These are phyloP conservation scores for Gobius niger DNA, from an alignment of 2,113 vertebrate genomes.

Conservation along the genomic window DNA sequence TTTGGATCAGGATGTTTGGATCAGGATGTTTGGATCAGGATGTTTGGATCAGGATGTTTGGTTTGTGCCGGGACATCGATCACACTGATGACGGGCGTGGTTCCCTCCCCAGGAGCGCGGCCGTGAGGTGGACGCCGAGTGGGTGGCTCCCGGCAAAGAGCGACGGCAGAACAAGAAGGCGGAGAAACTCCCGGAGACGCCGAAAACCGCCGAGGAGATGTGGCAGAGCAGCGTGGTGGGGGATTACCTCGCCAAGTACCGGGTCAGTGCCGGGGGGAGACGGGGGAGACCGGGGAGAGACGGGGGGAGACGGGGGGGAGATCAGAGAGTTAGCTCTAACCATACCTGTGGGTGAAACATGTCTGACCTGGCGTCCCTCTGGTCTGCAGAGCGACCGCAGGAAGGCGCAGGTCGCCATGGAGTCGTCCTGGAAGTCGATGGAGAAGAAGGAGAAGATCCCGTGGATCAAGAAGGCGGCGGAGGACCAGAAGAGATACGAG, in stretches of 20 bases:
- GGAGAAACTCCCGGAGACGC: slow-evolving; percentile 73
- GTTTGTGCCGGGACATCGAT: too few species aligned
- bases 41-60: too few species aligned
- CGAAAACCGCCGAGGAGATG: slow-evolving; percentile 79
- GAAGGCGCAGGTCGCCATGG: slow-evolving; percentile 77
- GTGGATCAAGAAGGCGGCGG: slow-evolving; percentile 83
- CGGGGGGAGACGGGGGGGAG: too few species aligned
- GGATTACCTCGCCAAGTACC: slow-evolving; percentile 79
- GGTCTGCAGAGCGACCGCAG: slow-evolving; percentile 75
- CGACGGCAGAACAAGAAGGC: slow-evolving; percentile 67
- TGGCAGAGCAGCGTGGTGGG: slow-evolving; percentile 81
- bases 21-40: too few species aligned
- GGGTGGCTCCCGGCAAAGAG: slow-evolving; percentile 60
- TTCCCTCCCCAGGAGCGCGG: slow-evolving; percentile 57
- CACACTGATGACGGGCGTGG: too few species aligned
- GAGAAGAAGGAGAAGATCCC: slow-evolving; percentile 84
- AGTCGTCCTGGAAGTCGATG: slow-evolving; percentile 79
- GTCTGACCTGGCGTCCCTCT: not conserved
- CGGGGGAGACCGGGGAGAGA: too few species aligned
- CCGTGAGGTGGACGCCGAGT: slow-evolving; percentile 72
- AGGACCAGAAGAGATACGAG: slow-evolving; percentile 85
- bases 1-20: too few species aligned
- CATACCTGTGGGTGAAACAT: not conserved
- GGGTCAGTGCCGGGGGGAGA: slow-evolving; percentile 56
- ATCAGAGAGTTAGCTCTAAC: too few species aligned